Evolutionary conservation across 2,888 invertebrate genomes (phyloP), one percentile per base, ranked within the genome.

Genomic region (Iphiclides podalirius): DNA sequence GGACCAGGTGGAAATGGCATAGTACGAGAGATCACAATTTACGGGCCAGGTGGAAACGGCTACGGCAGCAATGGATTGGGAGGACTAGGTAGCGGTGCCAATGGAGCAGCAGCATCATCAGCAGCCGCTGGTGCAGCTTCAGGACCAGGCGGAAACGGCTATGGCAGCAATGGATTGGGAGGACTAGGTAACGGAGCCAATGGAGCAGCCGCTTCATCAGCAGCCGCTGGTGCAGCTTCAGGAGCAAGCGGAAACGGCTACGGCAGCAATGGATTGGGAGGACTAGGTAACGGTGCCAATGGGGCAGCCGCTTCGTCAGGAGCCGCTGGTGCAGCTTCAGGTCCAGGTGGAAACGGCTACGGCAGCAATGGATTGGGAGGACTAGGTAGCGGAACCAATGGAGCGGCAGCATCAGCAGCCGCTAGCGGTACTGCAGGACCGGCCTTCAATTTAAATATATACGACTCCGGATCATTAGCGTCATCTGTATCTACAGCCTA

Each of bases 301-400:
- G 43, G n/a, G n/a, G 31, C 26, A 42, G 36, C n/a, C n/a, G n/a
- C n/a, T n/a, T 49, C 44, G 6, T 37, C 48, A 55, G 4, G 50
- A n/a, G 15, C 16, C n/a, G 36, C 36, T 9, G 36, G 20, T 20
- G 3, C 20, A 20, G 20, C 20, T 3, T 20, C 20, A 4, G 20
- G 20, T 20, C 4, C 20, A 4, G 20, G n/a, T n/a, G n/a, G n/a
- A n/a, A n/a, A n/a, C n/a, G n/a, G n/a, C n/a, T n/a, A n/a, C n/a
- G n/a, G n/a, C n/a, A n/a, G n/a, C n/a, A n/a, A n/a, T n/a, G n/a
- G n/a, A n/a, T n/a, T n/a, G n/a, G n/a, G n/a, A n/a, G n/a, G n/a
- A n/a, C n/a, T n/a, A n/a, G n/a, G n/a, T n/a, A n/a, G n/a, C n/a
- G n/a, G n/a, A n/a, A n/a, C n/a, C n/a, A n/a, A n/a, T n/a, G n/a